Evolutionary conservation across 2,113 vertebrate species (phyloP).

Genomic region (Chlorocebus sabaeus): DNA sequence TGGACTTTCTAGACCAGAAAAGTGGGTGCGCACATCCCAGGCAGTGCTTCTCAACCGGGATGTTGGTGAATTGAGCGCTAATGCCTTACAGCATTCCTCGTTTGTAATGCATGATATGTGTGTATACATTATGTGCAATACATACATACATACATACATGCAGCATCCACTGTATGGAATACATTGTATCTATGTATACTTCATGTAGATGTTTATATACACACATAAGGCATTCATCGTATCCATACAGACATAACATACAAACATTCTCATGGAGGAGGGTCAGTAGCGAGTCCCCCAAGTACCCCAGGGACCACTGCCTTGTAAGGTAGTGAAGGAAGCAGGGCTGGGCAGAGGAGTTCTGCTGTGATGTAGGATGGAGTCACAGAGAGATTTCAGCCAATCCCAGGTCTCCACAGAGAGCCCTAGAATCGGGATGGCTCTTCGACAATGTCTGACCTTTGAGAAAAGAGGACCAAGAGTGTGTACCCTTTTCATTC

Average conservation of each 20-base stretch:
- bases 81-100: background rate
- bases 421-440: background rate
- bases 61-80: background rate
- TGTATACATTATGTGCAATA: background rate
- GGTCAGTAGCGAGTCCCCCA: no score
- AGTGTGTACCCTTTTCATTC: background rate
- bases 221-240: no score
- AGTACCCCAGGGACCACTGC: no score
- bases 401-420: rapidly evolving
- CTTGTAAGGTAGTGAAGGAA: background rate
- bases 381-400: background rate
- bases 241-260: background rate
- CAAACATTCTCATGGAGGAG: background rate
- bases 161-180: background rate
- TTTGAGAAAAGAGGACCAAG: background rate
- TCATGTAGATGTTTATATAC: background rate
- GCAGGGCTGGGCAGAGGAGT: background rate
- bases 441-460: background rate
- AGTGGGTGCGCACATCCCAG: background rate
- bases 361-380: rapidly evolving
- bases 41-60: background rate
- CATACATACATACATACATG: background rate
- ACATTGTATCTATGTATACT: background rate
- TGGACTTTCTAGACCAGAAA: background rate
- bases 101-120: background rate